Base-by-base conservation (phyloP, 2,888 invertebrate species). In the Hydrotaea cyrtoneurina region DNA sequence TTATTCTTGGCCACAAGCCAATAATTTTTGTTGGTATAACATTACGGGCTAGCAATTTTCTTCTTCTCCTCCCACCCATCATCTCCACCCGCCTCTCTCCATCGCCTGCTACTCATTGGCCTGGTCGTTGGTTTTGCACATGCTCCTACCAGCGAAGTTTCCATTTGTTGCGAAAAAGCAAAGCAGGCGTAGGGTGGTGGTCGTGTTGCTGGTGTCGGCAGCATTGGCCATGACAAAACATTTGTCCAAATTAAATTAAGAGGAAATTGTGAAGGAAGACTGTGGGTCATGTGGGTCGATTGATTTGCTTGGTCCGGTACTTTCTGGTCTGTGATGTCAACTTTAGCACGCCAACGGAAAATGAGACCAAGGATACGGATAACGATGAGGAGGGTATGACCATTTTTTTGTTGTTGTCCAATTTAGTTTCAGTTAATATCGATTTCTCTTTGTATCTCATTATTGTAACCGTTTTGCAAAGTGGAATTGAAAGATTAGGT, bases 1-100 rank as follows among this genome's bases (percentile, higher is more conserved):
- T 69, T 43, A 46, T 46, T 69, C 46, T 69, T 69, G 69, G 69
- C 69, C 69, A 69, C 23, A 23, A 46, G 69, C 69, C 69, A 69
- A 66, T 46, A 43, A 46, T 66, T 46, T 46, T 46, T 46, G 69
- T 69, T 69, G 69, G 46, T 21, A 43, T 69, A 69, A 69, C 69
- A 69, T 69, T 66, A 66, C 31, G 66, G 43, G 66, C 31, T 66
- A 43, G 66, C 19, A n/a, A 43, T 23, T 10, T 55, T 55, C 23
- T 59, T 5, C 59, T 59, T 13, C 59, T 26, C 8, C 55, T 55
- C 55, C 55, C n/a, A n/a, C n/a, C n/a, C n/a, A n/a, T n/a, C n/a
- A n/a, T n/a, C n/a, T 19, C 53, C 13, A 3, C 10, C 7, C 4
- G 8, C 21, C 21, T 8, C 55, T 53, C 53, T 53, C 2, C 53